Conservation (phyloP, 2,888 invertebrate genomes). For the Drosophila hamatofila region DNA sequence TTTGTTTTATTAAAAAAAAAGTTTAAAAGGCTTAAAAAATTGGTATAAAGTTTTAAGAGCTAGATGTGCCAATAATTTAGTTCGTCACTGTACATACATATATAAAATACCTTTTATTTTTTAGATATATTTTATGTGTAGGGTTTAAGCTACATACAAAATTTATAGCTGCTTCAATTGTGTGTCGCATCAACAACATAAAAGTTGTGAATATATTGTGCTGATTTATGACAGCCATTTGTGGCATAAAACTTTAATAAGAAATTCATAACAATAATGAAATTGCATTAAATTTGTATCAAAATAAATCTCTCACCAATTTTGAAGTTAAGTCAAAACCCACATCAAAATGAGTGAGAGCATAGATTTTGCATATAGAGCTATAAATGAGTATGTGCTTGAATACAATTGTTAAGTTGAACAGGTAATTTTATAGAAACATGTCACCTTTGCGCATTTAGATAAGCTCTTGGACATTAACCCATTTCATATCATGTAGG, state of each 20-base stretch:
- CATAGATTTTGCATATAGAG: background rate
- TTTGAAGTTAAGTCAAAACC: background rate
- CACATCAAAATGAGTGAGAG: background rate
- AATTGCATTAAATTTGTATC: background rate
- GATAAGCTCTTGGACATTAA: constrained; percentile 29
- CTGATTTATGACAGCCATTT: background rate
- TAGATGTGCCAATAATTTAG: too few species aligned
- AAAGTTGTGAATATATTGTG: background rate
- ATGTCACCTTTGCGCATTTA: constrained; percentile 18
- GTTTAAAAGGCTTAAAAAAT: too few species aligned
- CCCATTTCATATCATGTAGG: constrained; percentile 26
- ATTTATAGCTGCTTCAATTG: background rate
- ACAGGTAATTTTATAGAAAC: constrained; percentile 10
- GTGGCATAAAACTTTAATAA: background rate
- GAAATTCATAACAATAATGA: background rate
- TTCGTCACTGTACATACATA: too few species aligned
- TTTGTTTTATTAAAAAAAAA: too few species aligned
- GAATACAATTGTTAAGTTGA: background rate
- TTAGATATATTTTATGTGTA: background rate
- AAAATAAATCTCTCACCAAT: background rate
- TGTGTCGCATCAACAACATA: background rate
- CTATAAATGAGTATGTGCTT: background rate
- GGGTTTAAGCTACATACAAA: background rate
- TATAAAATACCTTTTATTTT: background rate
- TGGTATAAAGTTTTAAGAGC: too few species aligned